phyloP scores from a whole-genome alignment of 1,140 invertebrate genomes.

The Apis laboriosa region DNA sequence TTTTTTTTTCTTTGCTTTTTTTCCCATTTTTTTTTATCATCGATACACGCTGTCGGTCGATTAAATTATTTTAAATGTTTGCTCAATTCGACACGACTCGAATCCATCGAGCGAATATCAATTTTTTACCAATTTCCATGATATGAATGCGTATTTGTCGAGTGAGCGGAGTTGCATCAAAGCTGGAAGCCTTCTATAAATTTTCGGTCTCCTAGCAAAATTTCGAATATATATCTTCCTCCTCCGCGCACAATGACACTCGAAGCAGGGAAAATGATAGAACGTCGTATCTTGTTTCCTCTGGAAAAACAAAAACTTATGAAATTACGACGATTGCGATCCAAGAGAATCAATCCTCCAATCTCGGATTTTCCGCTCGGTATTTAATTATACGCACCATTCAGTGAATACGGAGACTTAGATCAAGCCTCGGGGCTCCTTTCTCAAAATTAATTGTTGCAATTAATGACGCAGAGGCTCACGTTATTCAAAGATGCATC shows the following conservation, averaged over 20 bases:
- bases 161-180: background rate
- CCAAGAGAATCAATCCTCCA: background rate
- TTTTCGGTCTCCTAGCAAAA: background rate
- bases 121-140: slow-evolving; percentile 10
- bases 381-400: slow-evolving; percentile 32
- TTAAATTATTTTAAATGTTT: slow-evolving; percentile 22
- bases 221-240: background rate
- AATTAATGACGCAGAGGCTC: background rate
- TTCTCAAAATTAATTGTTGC: slow-evolving; percentile 43
- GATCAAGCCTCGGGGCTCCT: slow-evolving; percentile 30
- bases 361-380: background rate
- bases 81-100: background rate
- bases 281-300: background rate
- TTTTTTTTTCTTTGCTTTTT: too few species aligned
- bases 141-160: background rate
- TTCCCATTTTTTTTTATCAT: too few species aligned
- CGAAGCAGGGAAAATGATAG: background rate
- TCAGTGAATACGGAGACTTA: background rate
- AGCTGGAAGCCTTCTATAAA: background rate
- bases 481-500: background rate
- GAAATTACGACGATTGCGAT: background rate
- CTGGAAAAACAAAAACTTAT: too few species aligned
- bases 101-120: background rate
- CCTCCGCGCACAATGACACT: background rate
- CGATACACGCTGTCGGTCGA: background rate